These are phyloP conservation scores for Blera fallax DNA, from an alignment of 2,888 invertebrate species.

Conservation along the genomic window DNA sequence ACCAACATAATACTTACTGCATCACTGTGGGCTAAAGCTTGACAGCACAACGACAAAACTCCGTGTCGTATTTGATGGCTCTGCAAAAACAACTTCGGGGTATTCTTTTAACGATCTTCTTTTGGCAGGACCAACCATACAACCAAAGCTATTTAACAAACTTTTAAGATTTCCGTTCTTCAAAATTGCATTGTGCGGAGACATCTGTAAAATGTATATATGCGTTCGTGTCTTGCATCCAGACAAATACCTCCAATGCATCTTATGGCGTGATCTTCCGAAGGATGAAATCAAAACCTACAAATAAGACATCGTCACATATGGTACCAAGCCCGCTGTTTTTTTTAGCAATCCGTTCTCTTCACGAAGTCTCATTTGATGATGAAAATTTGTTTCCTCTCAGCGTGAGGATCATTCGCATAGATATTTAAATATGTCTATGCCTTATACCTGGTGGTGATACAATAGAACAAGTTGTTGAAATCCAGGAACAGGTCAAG, in stretches of 20 bases:
- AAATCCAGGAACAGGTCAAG: too few relatives aligned
- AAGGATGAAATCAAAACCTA: conserved; percentile 26
- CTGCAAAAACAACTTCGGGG: conserved; percentile 46
- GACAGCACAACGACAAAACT: too few relatives aligned
- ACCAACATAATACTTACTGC: conserved; percentile 40
- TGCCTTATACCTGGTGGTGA: background rate
- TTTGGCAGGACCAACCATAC: conserved; percentile 47
- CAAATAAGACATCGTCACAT: conserved; percentile 45
- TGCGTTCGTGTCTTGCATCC: conserved; percentile 48
- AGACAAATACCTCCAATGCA: conserved; percentile 56
- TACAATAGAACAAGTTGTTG: background rate
- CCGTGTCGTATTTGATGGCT: too few relatives aligned
- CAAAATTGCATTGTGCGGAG: too few relatives aligned
- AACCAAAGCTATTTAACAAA: conserved; percentile 33
- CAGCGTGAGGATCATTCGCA: conserved; percentile 27
- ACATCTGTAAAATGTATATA: conserved; percentile 72
- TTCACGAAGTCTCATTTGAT: conserved; percentile 38
- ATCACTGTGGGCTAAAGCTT: conserved; percentile 45
- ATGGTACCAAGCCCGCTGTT: conserved; percentile 38
- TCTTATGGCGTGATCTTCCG: conserved; percentile 49
- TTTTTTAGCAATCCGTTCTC: conserved; percentile 36
- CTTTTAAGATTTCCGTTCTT: too few relatives aligned
- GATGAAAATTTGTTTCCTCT: conserved; percentile 28
- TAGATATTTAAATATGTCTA: background rate
- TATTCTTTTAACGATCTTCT: conserved; percentile 14